A percentile compares a stretch with the other conserved stretches of the same genome.
These are phyloP conservation scores for Nycticorax nycticorax DNA, from an alignment of 2,113 vertebrate species.

Conservation along the genomic window DNA sequence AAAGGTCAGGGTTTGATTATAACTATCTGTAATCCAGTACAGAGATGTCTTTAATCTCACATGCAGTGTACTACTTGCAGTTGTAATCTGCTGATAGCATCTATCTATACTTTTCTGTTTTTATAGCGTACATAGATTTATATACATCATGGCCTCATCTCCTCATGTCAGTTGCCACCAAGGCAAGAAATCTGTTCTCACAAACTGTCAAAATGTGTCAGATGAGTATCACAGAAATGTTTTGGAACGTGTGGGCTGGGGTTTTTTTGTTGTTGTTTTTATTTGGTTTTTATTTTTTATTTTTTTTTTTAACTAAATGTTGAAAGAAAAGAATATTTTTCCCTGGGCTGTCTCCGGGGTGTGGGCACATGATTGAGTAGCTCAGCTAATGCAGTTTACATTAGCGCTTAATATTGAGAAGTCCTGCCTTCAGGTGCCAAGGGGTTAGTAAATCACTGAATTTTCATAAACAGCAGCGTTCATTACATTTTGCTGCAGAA, in stretches of 20 bases:
- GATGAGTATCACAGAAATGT: background rate
- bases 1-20: slow-evolving; percentile 25
- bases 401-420: slow-evolving; percentile 30
- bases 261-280: background rate
- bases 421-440: slow-evolving; percentile 10
- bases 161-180: background rate
- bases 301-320: background rate
- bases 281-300: background rate
- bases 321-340: background rate
- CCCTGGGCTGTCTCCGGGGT: background rate
- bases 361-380: slow-evolving; percentile 38
- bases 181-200: background rate
- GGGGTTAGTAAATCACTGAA: slow-evolving; percentile 40
- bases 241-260: background rate
- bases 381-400: slow-evolving; percentile 9
- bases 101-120: background rate
- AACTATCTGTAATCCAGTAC: background rate
- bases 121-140: background rate
- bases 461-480: slow-evolving; percentile 46
- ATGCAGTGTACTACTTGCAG: background rate
- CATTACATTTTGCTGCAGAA: slow-evolving; percentile 42
- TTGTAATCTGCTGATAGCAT: background rate
- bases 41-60: background rate
- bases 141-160: background rate
- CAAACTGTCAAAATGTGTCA: background rate